Percentiles rank a stretch among this genome's conserved stretches.
phyloP scores from a whole-genome alignment of 2,888 invertebrate genomes.

The Dolichopus griseipennis region DNA sequence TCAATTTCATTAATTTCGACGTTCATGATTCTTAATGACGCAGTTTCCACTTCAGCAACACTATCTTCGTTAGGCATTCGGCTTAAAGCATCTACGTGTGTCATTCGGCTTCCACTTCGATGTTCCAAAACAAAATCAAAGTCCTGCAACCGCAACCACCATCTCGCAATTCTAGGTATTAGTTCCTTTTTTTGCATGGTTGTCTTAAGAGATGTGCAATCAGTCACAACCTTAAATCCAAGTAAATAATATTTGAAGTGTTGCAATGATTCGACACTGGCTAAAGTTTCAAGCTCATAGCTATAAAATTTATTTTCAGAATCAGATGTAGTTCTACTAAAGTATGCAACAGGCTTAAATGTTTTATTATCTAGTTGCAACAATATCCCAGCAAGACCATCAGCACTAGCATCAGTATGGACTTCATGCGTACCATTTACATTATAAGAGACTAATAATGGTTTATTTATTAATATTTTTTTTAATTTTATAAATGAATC shows the following conservation, averaged over 20 bases:
- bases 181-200: conserved; percentile 25
- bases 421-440: too few relatives aligned
- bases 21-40: too few relatives aligned
- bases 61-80: too few relatives aligned
- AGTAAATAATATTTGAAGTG: neutral
- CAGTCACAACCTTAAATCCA: conserved; percentile 12
- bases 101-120: too few relatives aligned
- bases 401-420: too few relatives aligned
- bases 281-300: conserved; percentile 15
- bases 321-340: neutral
- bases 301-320: conserved; percentile 11
- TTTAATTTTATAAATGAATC: neutral
- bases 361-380: neutral
- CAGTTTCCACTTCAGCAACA: too few relatives aligned
- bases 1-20: too few relatives aligned
- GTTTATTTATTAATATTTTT: neutral
- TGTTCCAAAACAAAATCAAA: conserved; percentile 12
- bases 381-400: neutral
- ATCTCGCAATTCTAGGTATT: conserved; percentile 15
- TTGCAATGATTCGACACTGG: conserved; percentile 12
- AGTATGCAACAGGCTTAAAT: conserved; percentile 12
- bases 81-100: too few relatives aligned
- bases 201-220: conserved; percentile 15
- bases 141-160: conserved; percentile 14
- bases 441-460: neutral